Percentiles rank a stretch among this genome's conserved stretches.
These are phyloP conservation scores for Acrossocheilus fasciatus DNA, from an alignment of 2,797 vertebrate genomes.

Conservation along the genomic window DNA sequence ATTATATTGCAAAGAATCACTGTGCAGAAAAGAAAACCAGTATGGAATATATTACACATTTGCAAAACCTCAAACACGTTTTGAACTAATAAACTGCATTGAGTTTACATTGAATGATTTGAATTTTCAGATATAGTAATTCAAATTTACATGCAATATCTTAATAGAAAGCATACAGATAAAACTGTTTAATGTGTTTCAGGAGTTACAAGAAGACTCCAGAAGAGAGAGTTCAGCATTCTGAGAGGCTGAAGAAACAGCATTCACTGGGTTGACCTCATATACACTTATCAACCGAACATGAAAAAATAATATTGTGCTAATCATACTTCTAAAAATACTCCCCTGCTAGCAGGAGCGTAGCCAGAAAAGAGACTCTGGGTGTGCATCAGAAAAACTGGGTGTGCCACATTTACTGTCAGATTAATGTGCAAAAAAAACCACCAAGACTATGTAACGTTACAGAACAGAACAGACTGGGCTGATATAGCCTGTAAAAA, in stretches of 20 bases:
- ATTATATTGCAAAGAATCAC: slow-evolving; percentile 10
- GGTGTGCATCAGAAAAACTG: too few species aligned
- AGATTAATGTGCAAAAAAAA: too few species aligned
- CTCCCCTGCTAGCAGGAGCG: too few species aligned
- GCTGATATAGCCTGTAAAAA: too few species aligned
- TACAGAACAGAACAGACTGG: too few species aligned
- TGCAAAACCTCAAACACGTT: not conserved
- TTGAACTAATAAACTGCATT: not conserved
- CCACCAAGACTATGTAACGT: too few species aligned
- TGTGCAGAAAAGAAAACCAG: not conserved
- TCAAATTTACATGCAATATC: not conserved
- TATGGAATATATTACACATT: not conserved
- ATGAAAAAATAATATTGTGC: not conserved
- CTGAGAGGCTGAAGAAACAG: slow-evolving; percentile 73
- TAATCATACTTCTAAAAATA: not conserved
- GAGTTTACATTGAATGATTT: not conserved
- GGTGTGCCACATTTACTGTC: too few species aligned
- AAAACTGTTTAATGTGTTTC: slow-evolving; percentile 63
- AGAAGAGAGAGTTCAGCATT: slow-evolving; percentile 68
- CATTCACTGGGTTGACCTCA: slow-evolving; percentile 73
- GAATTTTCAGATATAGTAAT: not conserved
- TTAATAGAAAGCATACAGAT: slow-evolving; percentile 31
- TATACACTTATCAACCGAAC: not conserved
- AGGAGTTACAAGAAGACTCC: slow-evolving; percentile 94
- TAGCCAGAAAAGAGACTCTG: too few species aligned